These are phyloP conservation scores for Myanophis thanlyinensis DNA, from an alignment of 2,113 vertebrate species.

Conservation along the genomic window DNA sequence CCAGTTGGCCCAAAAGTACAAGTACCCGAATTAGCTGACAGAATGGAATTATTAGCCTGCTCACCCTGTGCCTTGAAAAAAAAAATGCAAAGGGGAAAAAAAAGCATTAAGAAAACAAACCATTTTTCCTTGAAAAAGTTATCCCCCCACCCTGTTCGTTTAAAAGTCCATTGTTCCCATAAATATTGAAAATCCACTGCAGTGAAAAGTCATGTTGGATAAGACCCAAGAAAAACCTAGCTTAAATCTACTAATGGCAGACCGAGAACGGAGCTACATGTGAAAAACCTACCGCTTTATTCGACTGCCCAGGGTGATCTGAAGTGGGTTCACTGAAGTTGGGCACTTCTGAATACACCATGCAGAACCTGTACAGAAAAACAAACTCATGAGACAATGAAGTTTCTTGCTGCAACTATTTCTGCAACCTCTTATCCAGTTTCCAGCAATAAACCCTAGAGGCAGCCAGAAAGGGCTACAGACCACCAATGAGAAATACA, in stretches of 20 bases:
- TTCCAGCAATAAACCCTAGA: background rate
- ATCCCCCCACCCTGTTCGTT: background rate
- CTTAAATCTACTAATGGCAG: slow-evolving; percentile 2
- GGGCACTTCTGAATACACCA: slow-evolving; percentile 99
- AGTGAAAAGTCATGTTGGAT: background rate
- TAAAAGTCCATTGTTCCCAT: background rate
- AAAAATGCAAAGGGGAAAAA: slow-evolving; percentile 16
- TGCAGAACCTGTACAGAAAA: slow-evolving; percentile 86
- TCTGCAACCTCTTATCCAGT: background rate
- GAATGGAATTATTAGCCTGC: slow-evolving; percentile 83
- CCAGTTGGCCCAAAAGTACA: slow-evolving; percentile 84
- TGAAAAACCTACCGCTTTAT: slow-evolving; percentile 81
- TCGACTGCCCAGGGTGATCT: slow-evolving; percentile 81
- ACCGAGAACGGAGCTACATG: background rate
- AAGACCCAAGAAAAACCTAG: background rate
- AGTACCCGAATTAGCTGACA: slow-evolving; percentile 83
- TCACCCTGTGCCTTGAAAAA: slow-evolving; percentile 82
- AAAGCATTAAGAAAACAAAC: slow-evolving; percentile 40
- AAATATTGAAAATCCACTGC: background rate
- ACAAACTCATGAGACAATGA: background rate
- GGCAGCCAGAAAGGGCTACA: background rate
- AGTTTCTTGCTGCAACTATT: background rate
- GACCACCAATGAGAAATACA: background rate
- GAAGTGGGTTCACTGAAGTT: slow-evolving; percentile 98
- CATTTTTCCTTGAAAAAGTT: background rate